Conservation (phyloP, 2,888 invertebrate species). For the Hylaea fasciaria region DNA sequence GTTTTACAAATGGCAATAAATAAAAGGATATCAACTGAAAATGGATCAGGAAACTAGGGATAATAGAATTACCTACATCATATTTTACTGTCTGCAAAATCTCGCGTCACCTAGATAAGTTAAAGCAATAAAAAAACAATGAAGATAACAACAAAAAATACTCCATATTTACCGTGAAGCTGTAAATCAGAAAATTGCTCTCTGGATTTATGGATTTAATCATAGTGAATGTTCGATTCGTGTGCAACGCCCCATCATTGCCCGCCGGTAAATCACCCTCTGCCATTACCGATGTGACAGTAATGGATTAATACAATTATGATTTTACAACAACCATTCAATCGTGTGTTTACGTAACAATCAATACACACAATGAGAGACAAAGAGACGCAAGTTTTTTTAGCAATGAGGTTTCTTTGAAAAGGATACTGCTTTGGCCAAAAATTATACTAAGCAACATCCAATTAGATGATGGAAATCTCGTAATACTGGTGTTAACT, state of each 20-base stretch:
- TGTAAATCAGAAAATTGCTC: conserved; percentile 39
- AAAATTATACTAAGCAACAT: too few species aligned
- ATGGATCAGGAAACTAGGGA: too few species aligned
- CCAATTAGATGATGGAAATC: too few species aligned
- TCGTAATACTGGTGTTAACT: too few species aligned
- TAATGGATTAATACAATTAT: conserved; percentile 36
- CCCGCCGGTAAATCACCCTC: conserved; percentile 32
- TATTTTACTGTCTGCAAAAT: too few species aligned
- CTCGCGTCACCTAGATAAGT: not conserved
- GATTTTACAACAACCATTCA: conserved; percentile 5
- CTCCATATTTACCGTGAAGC: conserved; percentile 18
- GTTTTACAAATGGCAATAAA: too few species aligned
- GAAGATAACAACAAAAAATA: not conserved
- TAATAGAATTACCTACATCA: too few species aligned
- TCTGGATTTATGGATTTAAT: conserved; percentile 66
- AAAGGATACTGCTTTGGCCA: not conserved
- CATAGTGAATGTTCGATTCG: conserved; percentile 64
- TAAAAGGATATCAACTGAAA: too few species aligned
- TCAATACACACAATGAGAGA: not conserved
- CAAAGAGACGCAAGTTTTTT: not conserved
- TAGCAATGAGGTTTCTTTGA: not conserved
- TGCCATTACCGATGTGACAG: conserved; percentile 29
- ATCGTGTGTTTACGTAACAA: conserved; percentile 6
- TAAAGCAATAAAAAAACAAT: conserved; percentile 6
- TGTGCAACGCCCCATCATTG: conserved; percentile 50